Base-by-base conservation (phyloP, 2,113 vertebrate genomes). In the Azemiops feae region DNA sequence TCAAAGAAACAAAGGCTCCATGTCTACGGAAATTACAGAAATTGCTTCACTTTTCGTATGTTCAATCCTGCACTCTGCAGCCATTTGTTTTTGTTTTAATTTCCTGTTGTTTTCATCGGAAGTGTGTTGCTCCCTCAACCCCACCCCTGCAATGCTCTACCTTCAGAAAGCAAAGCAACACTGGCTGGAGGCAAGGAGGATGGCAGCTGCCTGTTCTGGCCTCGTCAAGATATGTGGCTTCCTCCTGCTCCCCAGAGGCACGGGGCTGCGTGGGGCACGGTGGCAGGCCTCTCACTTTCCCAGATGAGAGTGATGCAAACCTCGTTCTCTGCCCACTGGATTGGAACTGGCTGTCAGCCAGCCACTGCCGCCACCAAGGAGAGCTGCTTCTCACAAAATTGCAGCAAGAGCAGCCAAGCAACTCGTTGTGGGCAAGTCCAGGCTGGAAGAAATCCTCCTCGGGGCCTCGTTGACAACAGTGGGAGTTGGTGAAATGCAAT, bases 401-500 rank as follows among this genome's bases (percentile, higher is more conserved):
- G 92, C 4, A 89, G 74, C 5, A 25, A 85, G 52, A 92, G 58
- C 10, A 89, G 92, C 58, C 47, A 88, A 86, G 25, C 89, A 91
- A 25, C 74, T 25, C 20, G 2, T 23, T 39, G 74, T 92, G 87
- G 52, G 69, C 5, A 2, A 89, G 30, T 58, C 89, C 3, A 0
- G 86, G 92, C 94, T 93, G 39, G 92, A 85, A 89, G 92, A 50
- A 60, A 91, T 95, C 94, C 89, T 94, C 95, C 95, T 8, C 34
- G 85, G 91, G 94, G 94, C 92, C 91, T 91, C 92, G 54, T 9
- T 60, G 93, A 85, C 85, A 95, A 94, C 94, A 95, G 90, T 74
- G 94, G 94, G 95, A 93, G 94, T 52, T 93, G 94, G 95, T 92
- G 91, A 89, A 94, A 95, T 54, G 93, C 89, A 89, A 87, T 23